Conservation (phyloP, 2,797 vertebrate genomes). For the Oryzias dopingdopingensis region DNA sequence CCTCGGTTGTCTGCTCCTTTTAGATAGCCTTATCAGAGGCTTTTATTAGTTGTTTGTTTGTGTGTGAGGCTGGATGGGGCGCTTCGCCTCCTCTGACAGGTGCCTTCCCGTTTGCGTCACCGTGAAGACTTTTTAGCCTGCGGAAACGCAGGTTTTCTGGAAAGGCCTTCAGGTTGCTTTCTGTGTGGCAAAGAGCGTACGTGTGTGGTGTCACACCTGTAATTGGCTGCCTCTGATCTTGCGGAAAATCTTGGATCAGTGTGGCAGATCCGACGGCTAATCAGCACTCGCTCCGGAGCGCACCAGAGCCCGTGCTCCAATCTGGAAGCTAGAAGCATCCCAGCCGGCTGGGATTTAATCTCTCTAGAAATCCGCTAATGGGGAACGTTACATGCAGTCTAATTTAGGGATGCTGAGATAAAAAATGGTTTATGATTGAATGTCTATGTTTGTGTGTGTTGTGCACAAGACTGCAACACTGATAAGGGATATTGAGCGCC, state of each 20-base stretch:
- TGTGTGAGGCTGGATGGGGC: conserved; percentile 41
- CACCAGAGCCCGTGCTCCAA: conserved; percentile 48
- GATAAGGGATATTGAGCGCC: conserved; percentile 62
- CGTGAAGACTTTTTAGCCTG: conserved; percentile 52
- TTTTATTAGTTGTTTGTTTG: conserved; percentile 42
- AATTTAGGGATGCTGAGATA: conserved; percentile 71
- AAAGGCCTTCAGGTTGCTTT: conserved; percentile 23
- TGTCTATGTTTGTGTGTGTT: conserved; percentile 22
- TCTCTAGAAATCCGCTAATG: conserved; percentile 73
- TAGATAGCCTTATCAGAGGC: conserved; percentile 33
- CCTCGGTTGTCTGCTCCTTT: conserved; percentile 27
- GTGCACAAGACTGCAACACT: conserved; percentile 46
- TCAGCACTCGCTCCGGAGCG: conserved; percentile 53
- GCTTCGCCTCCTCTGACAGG: conserved; percentile 60
- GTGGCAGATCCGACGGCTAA: conserved; percentile 73
- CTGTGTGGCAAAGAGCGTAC: conserved; percentile 36
- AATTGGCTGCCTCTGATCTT: conserved; percentile 74
- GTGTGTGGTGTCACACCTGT: conserved; percentile 51
- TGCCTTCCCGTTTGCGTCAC: conserved; percentile 46
- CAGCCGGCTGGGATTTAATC: conserved; percentile 63
- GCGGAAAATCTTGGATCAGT: conserved; percentile 76
- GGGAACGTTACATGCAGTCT: conserved; percentile 70
- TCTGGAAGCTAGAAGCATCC: conserved; percentile 49
- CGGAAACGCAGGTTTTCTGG: conserved; percentile 38
- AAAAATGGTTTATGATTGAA: conserved; percentile 31